A percentile compares a stretch with the other conserved stretches of the same genome.
Conservation (phyloP, 2,113 vertebrate genomes). For the Salvator merianae region DNA sequence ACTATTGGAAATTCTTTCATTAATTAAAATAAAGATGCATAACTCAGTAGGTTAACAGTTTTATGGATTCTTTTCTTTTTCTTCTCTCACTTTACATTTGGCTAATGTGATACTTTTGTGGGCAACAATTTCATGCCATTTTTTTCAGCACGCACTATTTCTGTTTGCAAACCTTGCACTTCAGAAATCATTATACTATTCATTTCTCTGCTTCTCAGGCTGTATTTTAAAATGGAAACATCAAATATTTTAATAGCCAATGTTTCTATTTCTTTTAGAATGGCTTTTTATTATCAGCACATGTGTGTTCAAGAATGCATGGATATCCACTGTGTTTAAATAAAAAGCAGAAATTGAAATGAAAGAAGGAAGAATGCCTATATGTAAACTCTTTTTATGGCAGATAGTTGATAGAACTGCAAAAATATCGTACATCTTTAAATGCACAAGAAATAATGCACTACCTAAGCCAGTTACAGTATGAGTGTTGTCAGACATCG, state of each 20-base stretch:
- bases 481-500: too few species aligned
- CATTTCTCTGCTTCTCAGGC: conserved; percentile 9
- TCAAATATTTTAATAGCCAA: background rate
- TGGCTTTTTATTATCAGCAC: background rate
- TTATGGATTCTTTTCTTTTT: conserved; percentile 32
- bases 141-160: conserved; percentile 35
- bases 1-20: conserved; percentile 57
- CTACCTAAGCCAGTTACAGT: too few species aligned
- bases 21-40: conserved; percentile 52
- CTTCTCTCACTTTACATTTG: background rate
- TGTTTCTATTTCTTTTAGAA: background rate
- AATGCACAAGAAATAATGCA: background rate
- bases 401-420: background rate
- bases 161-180: conserved; percentile 21
- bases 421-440: background rate
- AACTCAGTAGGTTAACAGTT: conserved; percentile 53
- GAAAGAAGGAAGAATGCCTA: background rate
- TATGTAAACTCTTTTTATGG: background rate
- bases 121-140: conserved; percentile 28
- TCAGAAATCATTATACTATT: background rate
- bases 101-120: conserved; percentile 63
- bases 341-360: background rate
- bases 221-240: background rate
- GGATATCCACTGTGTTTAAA: background rate
- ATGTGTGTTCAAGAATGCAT: background rate